phyloP scores from a whole-genome alignment of 2,888 invertebrate genomes.

The Odontocolon sp. region DNA sequence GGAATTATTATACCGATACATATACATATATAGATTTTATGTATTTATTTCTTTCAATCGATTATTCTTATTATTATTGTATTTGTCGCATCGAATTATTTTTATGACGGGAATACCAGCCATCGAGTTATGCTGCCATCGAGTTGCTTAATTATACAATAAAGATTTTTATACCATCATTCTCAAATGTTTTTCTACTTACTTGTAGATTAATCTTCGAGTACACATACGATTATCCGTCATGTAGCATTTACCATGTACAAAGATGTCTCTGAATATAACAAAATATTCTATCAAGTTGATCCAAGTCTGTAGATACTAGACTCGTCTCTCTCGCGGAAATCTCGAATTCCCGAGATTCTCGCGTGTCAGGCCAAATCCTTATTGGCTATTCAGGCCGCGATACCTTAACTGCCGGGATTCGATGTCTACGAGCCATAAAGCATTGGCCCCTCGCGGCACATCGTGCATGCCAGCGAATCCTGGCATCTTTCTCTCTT shows the following conservation, averaged over 20 bases:
- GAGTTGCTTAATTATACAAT: no score
- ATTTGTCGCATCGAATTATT: background rate
- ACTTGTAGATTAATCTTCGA: no score
- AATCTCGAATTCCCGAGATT: conserved; percentile 61
- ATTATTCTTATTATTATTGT: conserved; percentile 3
- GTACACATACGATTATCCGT: no score
- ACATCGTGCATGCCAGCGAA: conserved; percentile 60
- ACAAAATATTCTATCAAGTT: no score
- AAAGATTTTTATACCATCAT: no score
- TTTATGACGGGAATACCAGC: background rate
- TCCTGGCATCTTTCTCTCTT: conserved; percentile 43
- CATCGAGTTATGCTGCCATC: background rate
- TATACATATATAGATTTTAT: conserved; percentile 17
- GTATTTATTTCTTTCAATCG: background rate
- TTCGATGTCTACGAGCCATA: conserved; percentile 75
- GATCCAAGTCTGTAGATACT: background rate
- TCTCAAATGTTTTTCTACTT: no score
- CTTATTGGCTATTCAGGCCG: conserved; percentile 73
- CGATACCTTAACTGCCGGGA: conserved; percentile 73
- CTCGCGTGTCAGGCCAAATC: conserved; percentile 72
- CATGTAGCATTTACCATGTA: no score
- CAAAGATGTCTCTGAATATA: no score
- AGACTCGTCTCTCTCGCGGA: conserved; percentile 36
- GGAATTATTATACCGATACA: conserved; percentile 25
- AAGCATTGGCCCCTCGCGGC: conserved; percentile 68